Percentiles rank a stretch among this genome's conserved stretches.
Conservation (phyloP, 2,888 invertebrate species). For the Nycteola revayana region DNA sequence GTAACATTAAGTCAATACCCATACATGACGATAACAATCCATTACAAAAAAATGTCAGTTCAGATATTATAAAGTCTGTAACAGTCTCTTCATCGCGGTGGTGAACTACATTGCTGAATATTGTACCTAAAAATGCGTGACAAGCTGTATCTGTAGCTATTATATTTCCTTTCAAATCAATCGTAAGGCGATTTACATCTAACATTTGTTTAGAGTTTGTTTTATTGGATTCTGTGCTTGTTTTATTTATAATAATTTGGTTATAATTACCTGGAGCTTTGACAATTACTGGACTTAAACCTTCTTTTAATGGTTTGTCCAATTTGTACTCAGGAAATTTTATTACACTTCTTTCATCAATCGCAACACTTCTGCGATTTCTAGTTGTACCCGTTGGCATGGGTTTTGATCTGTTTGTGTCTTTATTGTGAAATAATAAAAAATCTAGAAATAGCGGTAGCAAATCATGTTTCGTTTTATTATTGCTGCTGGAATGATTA, state of each 20-base stretch:
- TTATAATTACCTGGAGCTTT: conserved; percentile 37
- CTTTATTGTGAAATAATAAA: conserved; percentile 48
- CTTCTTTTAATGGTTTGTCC: conserved; percentile 11
- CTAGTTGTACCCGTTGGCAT: conserved; percentile 20
- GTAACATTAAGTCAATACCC: conserved; percentile 67
- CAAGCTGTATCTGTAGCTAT: conserved; percentile 62
- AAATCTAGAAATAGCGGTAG: conserved; percentile 56
- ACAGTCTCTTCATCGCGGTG: conserved; percentile 47
- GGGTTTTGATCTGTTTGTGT: conserved; percentile 10
- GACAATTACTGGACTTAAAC: conserved; percentile 35
- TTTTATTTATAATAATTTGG: conserved; percentile 1
- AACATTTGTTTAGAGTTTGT: conserved; percentile 4
- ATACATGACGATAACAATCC: conserved; percentile 65
- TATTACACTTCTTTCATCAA: neutral
- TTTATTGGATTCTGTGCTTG: conserved; percentile 14
- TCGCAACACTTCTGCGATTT: conserved; percentile 24
- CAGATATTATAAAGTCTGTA: conserved; percentile 62
- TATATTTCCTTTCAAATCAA: conserved; percentile 69
- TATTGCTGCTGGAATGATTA: conserved; percentile 4
- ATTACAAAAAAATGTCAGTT: conserved; percentile 69
- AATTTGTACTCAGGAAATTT: conserved; percentile 3
- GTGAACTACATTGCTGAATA: conserved; percentile 58
- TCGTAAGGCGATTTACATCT: conserved; percentile 39
- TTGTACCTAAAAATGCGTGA: conserved; percentile 67
- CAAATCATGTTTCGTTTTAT: conserved; percentile 31